Percentiles rank a stretch among this genome's conserved stretches.
phyloP scores from a whole-genome alignment of 2,797 vertebrate genomes.

The Poecile montanus region DNA sequence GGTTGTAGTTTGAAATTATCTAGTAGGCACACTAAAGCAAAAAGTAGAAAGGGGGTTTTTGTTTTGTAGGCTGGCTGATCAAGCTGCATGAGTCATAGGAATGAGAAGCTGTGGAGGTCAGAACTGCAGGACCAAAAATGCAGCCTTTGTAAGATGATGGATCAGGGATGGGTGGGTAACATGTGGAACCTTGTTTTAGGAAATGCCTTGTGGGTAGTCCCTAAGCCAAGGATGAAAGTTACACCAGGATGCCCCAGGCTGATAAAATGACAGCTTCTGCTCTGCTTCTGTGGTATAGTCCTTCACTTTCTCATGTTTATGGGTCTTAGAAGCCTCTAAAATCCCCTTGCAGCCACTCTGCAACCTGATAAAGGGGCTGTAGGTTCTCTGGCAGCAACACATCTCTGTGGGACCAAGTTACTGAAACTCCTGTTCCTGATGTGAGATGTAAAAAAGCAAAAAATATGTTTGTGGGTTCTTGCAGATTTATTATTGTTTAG shows the following conservation, averaged over 20 bases:
- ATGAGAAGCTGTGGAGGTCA: not conserved
- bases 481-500: not conserved
- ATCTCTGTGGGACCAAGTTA: not conserved
- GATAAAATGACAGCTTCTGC: not conserved
- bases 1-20: not conserved
- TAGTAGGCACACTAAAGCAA: not conserved
- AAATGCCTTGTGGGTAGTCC: not conserved
- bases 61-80: not conserved
- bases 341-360: not conserved
- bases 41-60: not conserved
- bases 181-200: not conserved
- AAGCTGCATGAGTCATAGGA: not conserved
- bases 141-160: not conserved
- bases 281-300: not conserved
- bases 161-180: not conserved
- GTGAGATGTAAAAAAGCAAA: not conserved
- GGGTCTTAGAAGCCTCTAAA: not conserved
- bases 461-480: not conserved
- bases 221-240: not conserved
- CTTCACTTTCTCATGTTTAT: not conserved
- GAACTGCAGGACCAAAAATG: not conserved
- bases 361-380: not conserved
- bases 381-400: accelerated
- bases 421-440: not conserved
- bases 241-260: not conserved